Percentiles rank a stretch among this genome's conserved stretches.
phyloP scores from a whole-genome alignment of 2,113 vertebrate species.

The Sorex araneus region DNA sequence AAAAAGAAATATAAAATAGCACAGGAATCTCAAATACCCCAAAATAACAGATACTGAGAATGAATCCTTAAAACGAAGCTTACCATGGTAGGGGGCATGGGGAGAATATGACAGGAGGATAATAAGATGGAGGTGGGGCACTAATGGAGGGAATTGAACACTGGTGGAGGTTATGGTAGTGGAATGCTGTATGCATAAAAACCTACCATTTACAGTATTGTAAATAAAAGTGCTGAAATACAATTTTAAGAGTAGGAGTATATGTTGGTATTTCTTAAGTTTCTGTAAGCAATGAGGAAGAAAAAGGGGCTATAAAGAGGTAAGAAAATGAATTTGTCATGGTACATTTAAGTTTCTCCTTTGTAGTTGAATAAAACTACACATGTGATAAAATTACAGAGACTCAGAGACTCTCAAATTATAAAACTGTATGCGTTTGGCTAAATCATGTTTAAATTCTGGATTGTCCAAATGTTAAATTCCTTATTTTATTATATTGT shows the following conservation, averaged over 20 bases:
- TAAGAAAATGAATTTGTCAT: neutral
- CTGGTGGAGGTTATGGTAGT: no score
- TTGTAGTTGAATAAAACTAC: neutral
- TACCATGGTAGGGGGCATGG: no score
- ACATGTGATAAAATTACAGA: neutral
- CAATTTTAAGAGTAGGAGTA: neutral
- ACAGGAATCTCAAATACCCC: no score
- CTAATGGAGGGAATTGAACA: no score
- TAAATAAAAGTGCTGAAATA: no score
- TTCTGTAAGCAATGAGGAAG: neutral
- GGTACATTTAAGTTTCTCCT: neutral
- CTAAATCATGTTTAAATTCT: neutral
- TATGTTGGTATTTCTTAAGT: neutral
- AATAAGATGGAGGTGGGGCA: no score
- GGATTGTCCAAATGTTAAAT: neutral
- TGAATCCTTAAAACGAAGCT: no score
- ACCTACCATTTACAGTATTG: no score
- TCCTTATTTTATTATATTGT: neutral
- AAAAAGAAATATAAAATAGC: no score
- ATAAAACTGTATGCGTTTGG: neutral
- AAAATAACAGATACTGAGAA: no score
- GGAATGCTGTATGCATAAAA: no score
- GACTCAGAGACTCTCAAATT: neutral
- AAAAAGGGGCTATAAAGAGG: neutral
- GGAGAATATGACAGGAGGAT: no score